A percentile compares a stretch with the other conserved stretches of the same genome.
Evolutionary conservation across 2,113 vertebrate genomes (phyloP).

Genomic region (Notarius quadriscutis): DNA sequence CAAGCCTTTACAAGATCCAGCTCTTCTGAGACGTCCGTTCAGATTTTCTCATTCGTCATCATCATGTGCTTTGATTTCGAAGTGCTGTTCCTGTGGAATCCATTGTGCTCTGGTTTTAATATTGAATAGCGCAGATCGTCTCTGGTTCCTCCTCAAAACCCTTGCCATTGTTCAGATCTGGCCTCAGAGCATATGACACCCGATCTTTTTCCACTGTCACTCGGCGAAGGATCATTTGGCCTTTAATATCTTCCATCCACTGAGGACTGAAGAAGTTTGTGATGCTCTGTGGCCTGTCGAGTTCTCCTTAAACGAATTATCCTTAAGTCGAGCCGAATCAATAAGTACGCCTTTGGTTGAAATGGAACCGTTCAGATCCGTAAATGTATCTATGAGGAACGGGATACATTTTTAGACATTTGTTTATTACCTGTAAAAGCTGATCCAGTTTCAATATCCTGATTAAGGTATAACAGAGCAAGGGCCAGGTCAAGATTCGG

Average conservation of each 20-base stretch:
- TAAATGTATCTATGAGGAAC: constrained; percentile 6
- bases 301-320: constrained; percentile 20
- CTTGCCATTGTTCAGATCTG: constrained; percentile 60
- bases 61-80: constrained; percentile 39
- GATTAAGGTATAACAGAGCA: not conserved
- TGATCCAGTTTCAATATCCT: not conserved
- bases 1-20: not conserved
- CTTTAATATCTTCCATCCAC: constrained; percentile 51
- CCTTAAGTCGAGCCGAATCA: not conserved
- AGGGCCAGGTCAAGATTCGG: no score
- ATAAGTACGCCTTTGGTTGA: not conserved
- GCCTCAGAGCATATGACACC: constrained; percentile 61
- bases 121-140: constrained; percentile 63
- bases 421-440: not conserved
- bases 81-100: constrained; percentile 30
- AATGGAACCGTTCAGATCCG: not conserved
- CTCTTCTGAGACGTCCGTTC: constrained; percentile 6
- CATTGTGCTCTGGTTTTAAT: constrained; percentile 62
- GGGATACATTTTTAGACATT: not conserved
- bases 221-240: constrained; percentile 59
- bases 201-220: constrained; percentile 65
- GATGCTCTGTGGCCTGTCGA: not conserved
- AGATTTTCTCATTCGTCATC: not conserved
- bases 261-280: constrained; percentile 14
- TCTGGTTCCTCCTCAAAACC: constrained; percentile 68